phyloP scores from a whole-genome alignment of 64 coral and sea anemone genomes.

The Pocillopora damicornis region DNA sequence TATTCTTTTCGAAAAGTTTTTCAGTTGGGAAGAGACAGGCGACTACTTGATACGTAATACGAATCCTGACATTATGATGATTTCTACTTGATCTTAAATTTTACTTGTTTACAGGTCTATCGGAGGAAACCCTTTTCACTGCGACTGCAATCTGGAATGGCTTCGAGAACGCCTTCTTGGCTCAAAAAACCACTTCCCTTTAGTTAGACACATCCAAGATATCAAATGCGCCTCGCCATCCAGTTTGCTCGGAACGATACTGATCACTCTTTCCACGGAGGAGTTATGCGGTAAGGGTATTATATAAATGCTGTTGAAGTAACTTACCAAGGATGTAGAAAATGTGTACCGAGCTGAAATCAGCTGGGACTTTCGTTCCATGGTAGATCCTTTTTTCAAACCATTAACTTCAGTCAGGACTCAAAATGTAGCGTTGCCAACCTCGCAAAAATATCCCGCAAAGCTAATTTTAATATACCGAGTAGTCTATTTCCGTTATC shows the following conservation, averaged over 20 bases:
- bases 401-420: no score
- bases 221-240: neutral
- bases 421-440: no score
- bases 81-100: neutral
- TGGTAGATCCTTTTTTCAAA: no score
- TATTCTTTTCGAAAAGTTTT: no score
- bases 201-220: neutral
- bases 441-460: no score
- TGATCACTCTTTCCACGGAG: neutral
- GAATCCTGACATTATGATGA: neutral
- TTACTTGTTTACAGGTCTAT: neutral
- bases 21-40: no score
- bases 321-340: neutral
- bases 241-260: neutral
- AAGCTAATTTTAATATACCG: no score
- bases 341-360: neutral
- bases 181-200: neutral
- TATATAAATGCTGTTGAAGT: neutral
- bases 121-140: conserved; percentile 35
- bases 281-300: conserved; percentile 2
- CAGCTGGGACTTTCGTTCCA: neutral
- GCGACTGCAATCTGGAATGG: conserved; percentile 32
- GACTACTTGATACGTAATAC: no score
- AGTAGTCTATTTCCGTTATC: no score
- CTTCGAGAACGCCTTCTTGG: conserved; percentile 11